phyloP scores from a whole-genome alignment of 2,113 vertebrate genomes.

The Scophthalmus maximus region DNA sequence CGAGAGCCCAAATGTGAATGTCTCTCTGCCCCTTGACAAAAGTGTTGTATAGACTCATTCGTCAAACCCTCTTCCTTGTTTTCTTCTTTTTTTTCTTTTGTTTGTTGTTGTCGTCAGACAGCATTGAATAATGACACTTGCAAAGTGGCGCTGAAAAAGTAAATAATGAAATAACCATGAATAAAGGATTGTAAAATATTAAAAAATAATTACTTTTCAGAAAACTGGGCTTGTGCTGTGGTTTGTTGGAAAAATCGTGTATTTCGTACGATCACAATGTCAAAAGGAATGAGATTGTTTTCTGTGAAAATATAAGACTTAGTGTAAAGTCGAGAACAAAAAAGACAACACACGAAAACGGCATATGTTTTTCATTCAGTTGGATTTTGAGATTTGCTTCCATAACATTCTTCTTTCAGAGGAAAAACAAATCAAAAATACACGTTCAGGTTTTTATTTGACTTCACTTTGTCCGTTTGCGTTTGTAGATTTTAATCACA shows the following conservation, averaged over 20 bases:
- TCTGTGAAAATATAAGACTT: not conserved
- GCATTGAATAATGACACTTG: slow-evolving; percentile 78
- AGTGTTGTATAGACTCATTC: slow-evolving; percentile 77
- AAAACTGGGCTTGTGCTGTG: slow-evolving; percentile 34
- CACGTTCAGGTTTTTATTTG: too few relatives aligned
- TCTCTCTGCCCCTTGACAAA: slow-evolving; percentile 58
- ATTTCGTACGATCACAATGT: not conserved
- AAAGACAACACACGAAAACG: too few relatives aligned
- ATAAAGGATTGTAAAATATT: slow-evolving; percentile 88
- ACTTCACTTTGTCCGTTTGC: too few relatives aligned
- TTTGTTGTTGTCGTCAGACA: slow-evolving; percentile 73
- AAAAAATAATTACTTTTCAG: slow-evolving; percentile 87
- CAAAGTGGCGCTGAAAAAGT: slow-evolving; percentile 74
- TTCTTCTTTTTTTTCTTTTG: slow-evolving; percentile 25
- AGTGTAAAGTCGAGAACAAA: too few relatives aligned
- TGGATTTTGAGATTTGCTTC: too few relatives aligned
- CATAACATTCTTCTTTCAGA: too few relatives aligned
- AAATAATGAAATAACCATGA: slow-evolving; percentile 81
- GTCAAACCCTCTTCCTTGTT: slow-evolving; percentile 47
- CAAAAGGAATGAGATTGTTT: too few relatives aligned
- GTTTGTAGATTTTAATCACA: too few relatives aligned
- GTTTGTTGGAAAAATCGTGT: not conserved
- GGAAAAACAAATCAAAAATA: too few relatives aligned
- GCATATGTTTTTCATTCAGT: too few relatives aligned
- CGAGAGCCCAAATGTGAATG: slow-evolving; percentile 77